Evolutionary conservation across 2,888 invertebrate genomes (phyloP).

Genomic region (Cyclophora albipunctata): DNA sequence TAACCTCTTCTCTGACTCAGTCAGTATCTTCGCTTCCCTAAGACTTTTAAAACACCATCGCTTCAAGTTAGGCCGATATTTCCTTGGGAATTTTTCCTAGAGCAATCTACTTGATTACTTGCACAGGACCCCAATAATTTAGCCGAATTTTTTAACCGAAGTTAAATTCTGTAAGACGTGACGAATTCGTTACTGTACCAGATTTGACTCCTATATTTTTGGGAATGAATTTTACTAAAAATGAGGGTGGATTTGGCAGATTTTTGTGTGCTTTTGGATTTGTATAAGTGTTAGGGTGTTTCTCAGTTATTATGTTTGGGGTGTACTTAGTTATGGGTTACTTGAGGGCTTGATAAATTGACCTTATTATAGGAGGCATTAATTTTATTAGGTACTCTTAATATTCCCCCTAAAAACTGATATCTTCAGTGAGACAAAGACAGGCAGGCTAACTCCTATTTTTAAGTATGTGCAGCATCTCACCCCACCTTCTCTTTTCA

Average conservation of each 20-base stretch:
- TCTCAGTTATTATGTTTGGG: neutral
- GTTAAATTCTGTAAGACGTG: slow-evolving; percentile 4
- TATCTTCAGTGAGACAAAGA: too few species aligned
- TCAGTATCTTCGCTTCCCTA: too few species aligned
- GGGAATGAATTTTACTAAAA: slow-evolving; percentile 4
- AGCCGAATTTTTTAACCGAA: slow-evolving; percentile 12
- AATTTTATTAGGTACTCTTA: too few species aligned
- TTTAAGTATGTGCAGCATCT: too few species aligned
- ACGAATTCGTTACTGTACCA: slow-evolving; percentile 3
- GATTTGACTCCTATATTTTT: slow-evolving; percentile 1
- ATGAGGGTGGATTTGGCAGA: slow-evolving; percentile 2
- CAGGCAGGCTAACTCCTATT: too few species aligned
- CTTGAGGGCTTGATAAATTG: too few species aligned
- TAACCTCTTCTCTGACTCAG: too few species aligned
- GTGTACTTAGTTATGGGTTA: neutral
- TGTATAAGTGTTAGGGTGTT: neutral
- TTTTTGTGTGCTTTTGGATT: neutral
- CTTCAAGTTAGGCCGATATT: neutral
- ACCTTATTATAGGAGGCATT: too few species aligned
- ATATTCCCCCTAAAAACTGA: too few species aligned
- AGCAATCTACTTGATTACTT: slow-evolving; percentile 20
- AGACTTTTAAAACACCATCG: too few species aligned
- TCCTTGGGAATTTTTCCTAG: slow-evolving; percentile 12
- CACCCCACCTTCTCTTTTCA: slow-evolving; percentile 42
- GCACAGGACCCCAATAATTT: slow-evolving; percentile 19